Base-by-base conservation (phyloP, 2,888 invertebrate species). In the Eupithecia tripunctaria region DNA sequence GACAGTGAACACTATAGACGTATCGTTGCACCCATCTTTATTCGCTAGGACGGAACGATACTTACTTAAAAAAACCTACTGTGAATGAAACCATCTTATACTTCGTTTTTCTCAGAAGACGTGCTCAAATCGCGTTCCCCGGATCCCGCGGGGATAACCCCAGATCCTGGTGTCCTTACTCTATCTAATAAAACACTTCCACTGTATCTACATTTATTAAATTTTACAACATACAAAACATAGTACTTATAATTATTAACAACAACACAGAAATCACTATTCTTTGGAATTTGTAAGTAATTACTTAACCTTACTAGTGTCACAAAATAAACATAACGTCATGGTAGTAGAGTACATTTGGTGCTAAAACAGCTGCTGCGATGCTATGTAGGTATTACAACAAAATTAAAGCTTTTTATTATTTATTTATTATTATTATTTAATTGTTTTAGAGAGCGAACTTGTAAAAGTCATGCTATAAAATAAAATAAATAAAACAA, bases 171-270 rank as follows among this genome's bases (percentile, higher is more conserved):
- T 15, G 4, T 15, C 4, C 41, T 43, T 43, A 18, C 43, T n/a
- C 7, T n/a, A 43, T n/a, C 43, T 7, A 43, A 43, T 7, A 32
- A 1, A 10, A 12, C 36, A 12, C 12, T 63, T 63, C 38, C 38
- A n/a, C 36, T 21, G 41, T 59, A 8, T 38, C 41, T 68, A 68
- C 68, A 41, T 68, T 60, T 43, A 41, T 60, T 68, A 43, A 25
- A 68, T 59, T 36, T 60, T 38, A 68, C 68, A 60, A 68, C 68
- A 60, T 68, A 68, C 68, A 68, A 68, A 68, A 60, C 59, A 59
- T 67, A 27, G 43, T 63, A 38, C 38, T n/a, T 64, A 36, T 14
- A n/a, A n/a, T n/a, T n/a, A 38, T 18, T 63, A 68, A 68, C 38
- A 68, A 68, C 68, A 60, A 68, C 38, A 68, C 60, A 67, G n/a